Conservation (phyloP, 2,888 invertebrate genomes). For the Hyles lineata region DNA sequence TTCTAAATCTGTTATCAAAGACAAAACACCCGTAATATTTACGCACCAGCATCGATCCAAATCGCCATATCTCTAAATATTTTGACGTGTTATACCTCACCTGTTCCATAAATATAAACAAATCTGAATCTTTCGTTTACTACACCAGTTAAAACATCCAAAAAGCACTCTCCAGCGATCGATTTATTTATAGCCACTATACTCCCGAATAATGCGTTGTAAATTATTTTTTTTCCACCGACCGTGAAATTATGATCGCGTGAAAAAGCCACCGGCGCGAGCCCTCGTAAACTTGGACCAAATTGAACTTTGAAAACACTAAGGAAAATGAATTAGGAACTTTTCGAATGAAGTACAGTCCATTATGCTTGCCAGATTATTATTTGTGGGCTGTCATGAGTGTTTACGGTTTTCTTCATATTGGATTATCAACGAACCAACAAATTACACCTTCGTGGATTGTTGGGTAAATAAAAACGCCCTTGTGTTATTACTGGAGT, state of each 20-base stretch:
- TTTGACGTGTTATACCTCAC: slow-evolving; percentile 4
- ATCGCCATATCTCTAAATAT: slow-evolving; percentile 12
- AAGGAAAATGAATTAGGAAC: slow-evolving; percentile 41
- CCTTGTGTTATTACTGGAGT: not conserved
- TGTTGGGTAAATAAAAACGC: not conserved
- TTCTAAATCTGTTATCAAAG: not conserved
- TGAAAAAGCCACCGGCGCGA: slow-evolving; percentile 18
- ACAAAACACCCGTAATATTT: slow-evolving; percentile 9
- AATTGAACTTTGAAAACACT: slow-evolving; percentile 38
- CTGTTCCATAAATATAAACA: not conserved
- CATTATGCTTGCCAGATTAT: slow-evolving; percentile 28
- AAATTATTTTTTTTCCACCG: slow-evolving; percentile 23
- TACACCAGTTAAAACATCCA: not conserved
- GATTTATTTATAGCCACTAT: slow-evolving; percentile 19
- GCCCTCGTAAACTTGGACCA: slow-evolving; percentile 32
- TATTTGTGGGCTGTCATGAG: slow-evolving; percentile 3
- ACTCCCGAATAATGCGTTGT: slow-evolving; percentile 20
- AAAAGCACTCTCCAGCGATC: not conserved
- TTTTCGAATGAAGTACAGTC: slow-evolving; percentile 32
- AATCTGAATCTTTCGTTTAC: not conserved
- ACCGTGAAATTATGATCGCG: slow-evolving; percentile 28
- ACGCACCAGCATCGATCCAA: not conserved
- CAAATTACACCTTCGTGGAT: slow-evolving; percentile 18
- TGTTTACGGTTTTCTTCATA: slow-evolving; percentile 21
- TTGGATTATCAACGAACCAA: not conserved